Evolutionary conservation across 1,140 invertebrate genomes (phyloP).

Genomic region (Stenopsyche tienmushanensis): DNA sequence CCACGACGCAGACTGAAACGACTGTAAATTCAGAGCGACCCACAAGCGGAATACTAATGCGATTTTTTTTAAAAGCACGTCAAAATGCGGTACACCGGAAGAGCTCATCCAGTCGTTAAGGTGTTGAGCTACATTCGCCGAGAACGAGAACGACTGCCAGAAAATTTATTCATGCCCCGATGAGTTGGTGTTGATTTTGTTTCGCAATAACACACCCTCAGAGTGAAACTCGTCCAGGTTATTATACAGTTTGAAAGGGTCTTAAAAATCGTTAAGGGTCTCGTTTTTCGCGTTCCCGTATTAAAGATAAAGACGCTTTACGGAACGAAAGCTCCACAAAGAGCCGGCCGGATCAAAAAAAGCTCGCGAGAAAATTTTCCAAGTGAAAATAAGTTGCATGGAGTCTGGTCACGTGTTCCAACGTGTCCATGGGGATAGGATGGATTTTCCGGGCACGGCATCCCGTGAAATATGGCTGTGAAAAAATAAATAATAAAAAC

Average conservation of each 20-base stretch:
- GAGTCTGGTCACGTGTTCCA: conserved; percentile 26
- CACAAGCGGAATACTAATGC: conserved; percentile 13
- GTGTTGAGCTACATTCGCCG: too few species aligned
- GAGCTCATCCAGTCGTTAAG: too few species aligned
- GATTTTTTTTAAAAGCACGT: neutral
- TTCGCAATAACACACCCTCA: too few species aligned
- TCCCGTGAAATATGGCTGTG: conserved; percentile 23
- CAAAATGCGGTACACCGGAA: too few species aligned
- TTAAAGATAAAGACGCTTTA: neutral
- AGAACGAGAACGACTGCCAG: too few species aligned
- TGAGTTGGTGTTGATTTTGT: too few species aligned
- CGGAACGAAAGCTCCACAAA: neutral
- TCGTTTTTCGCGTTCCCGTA: neutral
- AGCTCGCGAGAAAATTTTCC: conserved; percentile 4
- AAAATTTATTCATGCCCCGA: too few species aligned
- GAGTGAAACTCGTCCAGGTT: too few species aligned
- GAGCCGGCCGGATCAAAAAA: neutral
- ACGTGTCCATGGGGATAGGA: conserved; percentile 1
- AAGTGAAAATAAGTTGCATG: conserved; percentile 24
- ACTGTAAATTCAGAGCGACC: conserved; percentile 5
- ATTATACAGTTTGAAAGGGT: too few species aligned
- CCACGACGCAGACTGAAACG: too few species aligned
- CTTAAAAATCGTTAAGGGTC: too few species aligned
- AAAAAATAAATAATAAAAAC: conserved; percentile 27
- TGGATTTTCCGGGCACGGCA: too few species aligned